phyloP scores from a whole-genome alignment of 1,140 invertebrate species.

The Centruroides sculpturatus region DNA sequence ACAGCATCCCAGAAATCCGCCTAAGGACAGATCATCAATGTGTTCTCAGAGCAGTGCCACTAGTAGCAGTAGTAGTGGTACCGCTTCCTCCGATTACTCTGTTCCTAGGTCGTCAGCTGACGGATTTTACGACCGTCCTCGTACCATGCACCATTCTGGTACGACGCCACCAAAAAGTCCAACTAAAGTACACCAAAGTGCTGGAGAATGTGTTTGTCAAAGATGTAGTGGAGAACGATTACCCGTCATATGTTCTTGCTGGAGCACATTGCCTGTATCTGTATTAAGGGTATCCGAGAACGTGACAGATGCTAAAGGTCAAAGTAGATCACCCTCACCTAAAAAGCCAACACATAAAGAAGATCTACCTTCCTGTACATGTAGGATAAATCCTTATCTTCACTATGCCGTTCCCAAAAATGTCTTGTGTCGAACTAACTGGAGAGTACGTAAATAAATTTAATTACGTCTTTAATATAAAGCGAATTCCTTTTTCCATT shows the following conservation, averaged over 20 bases:
- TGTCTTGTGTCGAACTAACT: neutral
- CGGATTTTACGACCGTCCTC: conserved; percentile 21
- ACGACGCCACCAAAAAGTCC: neutral
- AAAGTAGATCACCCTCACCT: too few relatives aligned
- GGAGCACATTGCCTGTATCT: too few relatives aligned
- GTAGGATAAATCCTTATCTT: neutral
- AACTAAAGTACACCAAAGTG: neutral
- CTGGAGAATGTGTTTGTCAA: too few relatives aligned
- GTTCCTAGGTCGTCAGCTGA: conserved; percentile 26
- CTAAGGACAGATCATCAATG: conserved; percentile 10
- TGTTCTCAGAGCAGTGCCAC: conserved; percentile 20
- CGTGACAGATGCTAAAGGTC: too few relatives aligned
- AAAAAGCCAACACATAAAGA: too few relatives aligned
- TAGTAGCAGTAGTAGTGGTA: conserved; percentile 25
- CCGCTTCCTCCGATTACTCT: conserved; percentile 38
- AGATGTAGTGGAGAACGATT: too few relatives aligned
- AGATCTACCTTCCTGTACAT: neutral
- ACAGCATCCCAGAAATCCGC: conserved; percentile 3
- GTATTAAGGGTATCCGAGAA: too few relatives aligned
- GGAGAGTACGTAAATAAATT: neutral
- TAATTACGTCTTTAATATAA: too few relatives aligned
- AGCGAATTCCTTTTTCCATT: too few relatives aligned
- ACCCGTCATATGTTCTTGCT: too few relatives aligned
- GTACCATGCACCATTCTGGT: neutral
- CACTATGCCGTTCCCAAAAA: conserved; percentile 1